phyloP scores from a whole-genome alignment of 2,888 invertebrate genomes.

The Lepidonotus clava region DNA sequence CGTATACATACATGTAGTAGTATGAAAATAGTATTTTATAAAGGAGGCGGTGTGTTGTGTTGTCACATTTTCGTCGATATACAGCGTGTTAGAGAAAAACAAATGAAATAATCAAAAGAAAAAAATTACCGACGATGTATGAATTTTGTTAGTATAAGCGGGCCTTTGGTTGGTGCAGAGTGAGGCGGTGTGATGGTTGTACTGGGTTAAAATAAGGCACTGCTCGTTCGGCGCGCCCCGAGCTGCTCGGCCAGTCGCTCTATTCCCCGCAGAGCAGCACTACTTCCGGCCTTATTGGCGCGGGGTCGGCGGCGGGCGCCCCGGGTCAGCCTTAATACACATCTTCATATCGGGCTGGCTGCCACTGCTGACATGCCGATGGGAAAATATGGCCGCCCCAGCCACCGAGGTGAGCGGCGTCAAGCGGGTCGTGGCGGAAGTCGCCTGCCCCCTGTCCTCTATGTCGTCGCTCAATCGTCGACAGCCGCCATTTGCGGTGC shows the following conservation, averaged over 20 bases:
- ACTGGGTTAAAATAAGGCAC: no score
- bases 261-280: slow-evolving; percentile 31
- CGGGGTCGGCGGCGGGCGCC: not conserved
- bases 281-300: slow-evolving; percentile 37
- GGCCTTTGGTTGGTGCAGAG: no score
- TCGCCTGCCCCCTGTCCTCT: slow-evolving; percentile 28
- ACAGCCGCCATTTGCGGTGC: not conserved
- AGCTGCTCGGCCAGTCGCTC: not conserved
- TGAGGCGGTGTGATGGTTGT: no score
- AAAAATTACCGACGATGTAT: no score
- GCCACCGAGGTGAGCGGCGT: slow-evolving; percentile 29
- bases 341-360: slow-evolving; percentile 29
- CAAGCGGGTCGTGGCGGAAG: slow-evolving; percentile 36
- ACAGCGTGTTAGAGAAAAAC: no score
- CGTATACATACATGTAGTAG: no score
- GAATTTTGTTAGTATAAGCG: no score
- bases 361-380: slow-evolving; percentile 36
- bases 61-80: no score
- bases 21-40: no score
- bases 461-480: slow-evolving; percentile 32
- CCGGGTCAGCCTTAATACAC: slow-evolving; percentile 46
- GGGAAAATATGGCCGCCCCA: slow-evolving; percentile 37
- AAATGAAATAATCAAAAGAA: no score
- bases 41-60: no score
- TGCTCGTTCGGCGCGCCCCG: not conserved